Percentiles rank a stretch among this genome's conserved stretches.
phyloP scores from a whole-genome alignment of 2,888 invertebrate genomes.

The Halictus ligatus region DNA sequence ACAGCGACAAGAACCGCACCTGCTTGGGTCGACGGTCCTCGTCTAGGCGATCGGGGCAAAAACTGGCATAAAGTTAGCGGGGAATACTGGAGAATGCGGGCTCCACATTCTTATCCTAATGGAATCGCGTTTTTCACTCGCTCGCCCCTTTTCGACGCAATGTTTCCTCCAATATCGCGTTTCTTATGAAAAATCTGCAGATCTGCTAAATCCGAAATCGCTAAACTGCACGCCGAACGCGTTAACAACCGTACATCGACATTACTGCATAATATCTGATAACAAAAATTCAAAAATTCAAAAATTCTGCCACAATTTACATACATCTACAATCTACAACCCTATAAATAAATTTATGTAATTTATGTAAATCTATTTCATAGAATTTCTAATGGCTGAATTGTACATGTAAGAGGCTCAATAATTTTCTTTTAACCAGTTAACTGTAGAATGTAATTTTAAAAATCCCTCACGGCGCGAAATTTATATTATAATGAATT shows the following conservation, averaged over 20 bases:
- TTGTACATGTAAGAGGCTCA: too few relatives aligned
- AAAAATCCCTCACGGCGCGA: too few relatives aligned
- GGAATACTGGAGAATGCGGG: slow-evolving; percentile 16
- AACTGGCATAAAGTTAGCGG: slow-evolving; percentile 31
- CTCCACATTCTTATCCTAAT: slow-evolving; percentile 3
- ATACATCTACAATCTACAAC: too few relatives aligned
- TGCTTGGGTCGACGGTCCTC: neutral
- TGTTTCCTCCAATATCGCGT: neutral
- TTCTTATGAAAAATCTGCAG: neutral
- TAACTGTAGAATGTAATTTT: too few relatives aligned
- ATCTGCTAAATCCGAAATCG: neutral
- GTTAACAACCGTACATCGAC: neutral
- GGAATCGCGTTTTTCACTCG: slow-evolving; percentile 21
- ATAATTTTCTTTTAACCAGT: too few relatives aligned
- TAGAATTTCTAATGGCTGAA: too few relatives aligned
- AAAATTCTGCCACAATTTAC: too few relatives aligned
- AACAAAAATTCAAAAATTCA: too few relatives aligned
- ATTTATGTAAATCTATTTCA: too few relatives aligned
- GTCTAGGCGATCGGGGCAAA: slow-evolving; percentile 17
- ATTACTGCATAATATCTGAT: neutral
- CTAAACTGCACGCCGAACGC: neutral
- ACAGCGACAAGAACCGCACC: slow-evolving; percentile 36
- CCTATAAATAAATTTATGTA: too few relatives aligned
- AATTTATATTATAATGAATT: too few relatives aligned
- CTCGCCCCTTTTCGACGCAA: neutral